Evolutionary conservation across 2,113 vertebrate species (phyloP), one percentile per base, ranked within the genome.

Genomic region (Hyaena hyaena): DNA sequence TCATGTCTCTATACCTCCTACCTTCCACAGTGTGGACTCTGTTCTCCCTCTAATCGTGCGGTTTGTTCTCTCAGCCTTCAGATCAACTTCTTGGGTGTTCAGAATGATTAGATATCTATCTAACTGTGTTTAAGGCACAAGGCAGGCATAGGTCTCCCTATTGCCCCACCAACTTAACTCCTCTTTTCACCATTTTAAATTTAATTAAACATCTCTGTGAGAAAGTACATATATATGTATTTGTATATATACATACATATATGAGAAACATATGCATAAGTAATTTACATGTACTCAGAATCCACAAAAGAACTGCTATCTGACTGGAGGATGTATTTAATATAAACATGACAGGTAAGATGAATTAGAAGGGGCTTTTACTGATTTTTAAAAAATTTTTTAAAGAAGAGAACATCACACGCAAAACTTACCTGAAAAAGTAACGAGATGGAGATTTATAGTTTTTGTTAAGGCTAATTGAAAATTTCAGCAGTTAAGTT

Each of bases 401-500:
- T 84, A 26, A 77, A 48, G 86, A 81, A 68, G 35, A 58, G 10
- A 50, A 50, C 4, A 77, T 45, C 45, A 69, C 31, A 33, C n/a
- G 86, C 8, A 86, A 77, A 95, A 92, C 9, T 55, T 91, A 53
- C 16, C 8, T 66, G 61, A 31, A 76, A 93, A 74, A 83, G 28
- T 76, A 93, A 71, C 9, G 96, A 50, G 4, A 55, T 82, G 23
- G 28, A 50, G 3, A 55, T 86, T 24, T 45, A 66, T 80, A 77
- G 43, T 28, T 93, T 97, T 65, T 88, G 8, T 69, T 87, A 73
- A 95, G 68, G 24, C 6, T 63, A 89, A 84, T 92, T 87, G 84
- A 53, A 84, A 95, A 88, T 77, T 3, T 81, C 35, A 84, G 35
- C 28, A 69, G 16, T 79, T 95, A 63, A 88, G 0, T 80, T 93